These are phyloP conservation scores for Seira ritae DNA, from an alignment of 2,888 invertebrate species.

Conservation along the genomic window DNA sequence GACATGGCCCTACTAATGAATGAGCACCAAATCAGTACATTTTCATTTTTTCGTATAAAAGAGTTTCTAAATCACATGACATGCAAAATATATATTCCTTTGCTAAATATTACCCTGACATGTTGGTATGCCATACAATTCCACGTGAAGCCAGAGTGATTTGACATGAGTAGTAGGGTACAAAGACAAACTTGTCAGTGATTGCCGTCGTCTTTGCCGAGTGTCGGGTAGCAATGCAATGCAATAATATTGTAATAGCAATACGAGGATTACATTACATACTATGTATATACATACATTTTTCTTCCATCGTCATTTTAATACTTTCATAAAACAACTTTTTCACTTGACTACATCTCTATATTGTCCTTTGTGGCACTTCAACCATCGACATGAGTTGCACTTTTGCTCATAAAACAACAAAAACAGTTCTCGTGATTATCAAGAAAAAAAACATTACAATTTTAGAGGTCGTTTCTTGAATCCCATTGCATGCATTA, in stretches of 20 bases:
- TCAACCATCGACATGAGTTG: conserved; percentile 6
- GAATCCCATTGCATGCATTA: neutral
- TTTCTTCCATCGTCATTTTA: neutral
- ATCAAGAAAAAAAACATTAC: conserved; percentile 1
- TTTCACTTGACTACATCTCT: conserved; percentile 22
- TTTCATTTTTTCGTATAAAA: too few species aligned
- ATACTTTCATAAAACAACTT: conserved; percentile 24
- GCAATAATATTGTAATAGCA: neutral
- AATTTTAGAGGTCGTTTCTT: conserved; percentile 45
- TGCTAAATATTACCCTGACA: neutral
- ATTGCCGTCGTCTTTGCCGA: neutral
- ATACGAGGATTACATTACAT: neutral
- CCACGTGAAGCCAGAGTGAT: conserved; percentile 55
- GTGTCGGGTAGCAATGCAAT: neutral
- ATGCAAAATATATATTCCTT: neutral
- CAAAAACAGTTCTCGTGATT: conserved; percentile 16
- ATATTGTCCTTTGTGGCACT: neutral
- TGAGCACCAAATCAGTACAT: neutral
- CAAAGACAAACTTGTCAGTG: too few species aligned
- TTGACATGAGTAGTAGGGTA: conserved; percentile 32
- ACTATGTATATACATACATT: too few species aligned
- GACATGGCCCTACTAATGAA: neutral
- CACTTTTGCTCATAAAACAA: conserved; percentile 6
- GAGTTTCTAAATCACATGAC: too few species aligned
- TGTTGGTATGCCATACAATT: conserved; percentile 34